Conservation (phyloP, 2,113 vertebrate genomes). For the Aleadryas rufinucha region DNA sequence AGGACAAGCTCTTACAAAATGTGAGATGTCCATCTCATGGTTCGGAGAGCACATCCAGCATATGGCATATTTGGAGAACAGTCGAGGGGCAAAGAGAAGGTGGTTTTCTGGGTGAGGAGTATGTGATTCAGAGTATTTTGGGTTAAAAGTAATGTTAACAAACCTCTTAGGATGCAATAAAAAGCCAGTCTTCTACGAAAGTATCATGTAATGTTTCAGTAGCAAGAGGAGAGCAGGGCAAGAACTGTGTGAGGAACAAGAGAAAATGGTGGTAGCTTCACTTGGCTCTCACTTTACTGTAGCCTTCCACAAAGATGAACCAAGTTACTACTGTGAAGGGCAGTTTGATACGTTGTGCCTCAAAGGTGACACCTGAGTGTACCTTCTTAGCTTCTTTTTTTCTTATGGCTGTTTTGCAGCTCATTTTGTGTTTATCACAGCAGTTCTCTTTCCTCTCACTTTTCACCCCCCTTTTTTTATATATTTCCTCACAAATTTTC, state of each 20-base stretch:
- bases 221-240: not conserved
- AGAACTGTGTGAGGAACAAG: not conserved
- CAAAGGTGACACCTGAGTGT: not conserved
- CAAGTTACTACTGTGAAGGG: not conserved
- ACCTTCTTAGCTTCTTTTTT: not conserved
- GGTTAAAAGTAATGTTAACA: not conserved
- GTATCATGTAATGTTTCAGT: not conserved
- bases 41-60: not conserved
- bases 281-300: not conserved
- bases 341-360: not conserved
- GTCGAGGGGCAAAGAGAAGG: not conserved
- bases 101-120: not conserved
- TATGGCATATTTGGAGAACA: not conserved
- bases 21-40: not conserved
- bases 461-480: fast-evolving
- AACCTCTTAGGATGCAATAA: not conserved
- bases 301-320: not conserved
- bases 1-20: not conserved
- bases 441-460: not conserved
- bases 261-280: not conserved
- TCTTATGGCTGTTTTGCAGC: not conserved
- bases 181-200: not conserved
- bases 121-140: not conserved
- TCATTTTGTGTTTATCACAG: not conserved
- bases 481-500: not conserved